These are phyloP conservation scores for Daktulosphaira vitifoliae DNA, from an alignment of 1,140 invertebrate species.

Conservation along the genomic window DNA sequence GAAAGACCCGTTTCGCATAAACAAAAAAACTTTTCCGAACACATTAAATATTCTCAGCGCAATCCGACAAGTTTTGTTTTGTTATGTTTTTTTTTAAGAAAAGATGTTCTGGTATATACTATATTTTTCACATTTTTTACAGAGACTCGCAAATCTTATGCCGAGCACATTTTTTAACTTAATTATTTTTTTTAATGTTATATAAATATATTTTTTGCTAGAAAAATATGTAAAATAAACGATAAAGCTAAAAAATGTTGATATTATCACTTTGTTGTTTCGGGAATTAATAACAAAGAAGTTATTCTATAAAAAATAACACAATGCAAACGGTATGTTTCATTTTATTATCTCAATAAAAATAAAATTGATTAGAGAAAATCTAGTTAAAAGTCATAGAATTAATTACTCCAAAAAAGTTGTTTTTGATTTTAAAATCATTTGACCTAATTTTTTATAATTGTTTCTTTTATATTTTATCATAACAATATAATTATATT, in stretches of 20 bases:
- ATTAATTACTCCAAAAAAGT: too few species aligned
- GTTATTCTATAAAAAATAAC: too few species aligned
- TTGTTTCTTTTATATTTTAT: too few species aligned
- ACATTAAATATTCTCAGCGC: slow-evolving; percentile 29
- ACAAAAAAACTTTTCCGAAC: slow-evolving; percentile 27
- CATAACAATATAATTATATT: too few species aligned
- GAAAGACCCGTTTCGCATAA: slow-evolving; percentile 28
- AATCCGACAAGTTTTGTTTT: slow-evolving; percentile 32
- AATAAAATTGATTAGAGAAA: too few species aligned
- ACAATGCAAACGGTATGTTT: too few species aligned
- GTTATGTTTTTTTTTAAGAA: neutral
- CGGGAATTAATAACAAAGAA: too few species aligned
- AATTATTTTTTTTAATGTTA: slow-evolving; percentile 6
- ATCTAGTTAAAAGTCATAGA: too few species aligned
- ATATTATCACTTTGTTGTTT: slow-evolving; percentile 23
- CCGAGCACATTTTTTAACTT: slow-evolving; percentile 24
- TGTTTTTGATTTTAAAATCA: too few species aligned
- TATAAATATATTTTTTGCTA: slow-evolving; percentile 16
- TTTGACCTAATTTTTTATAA: too few species aligned
- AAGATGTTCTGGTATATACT: slow-evolving; percentile 7
- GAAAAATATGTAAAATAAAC: neutral
- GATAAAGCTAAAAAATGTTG: slow-evolving; percentile 17
- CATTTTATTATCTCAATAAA: too few species aligned
- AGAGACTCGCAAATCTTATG: slow-evolving; percentile 3
- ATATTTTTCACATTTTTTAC: slow-evolving; percentile 14